phyloP scores from a whole-genome alignment of 2,113 vertebrate species.

The Pluvianellus socialis region DNA sequence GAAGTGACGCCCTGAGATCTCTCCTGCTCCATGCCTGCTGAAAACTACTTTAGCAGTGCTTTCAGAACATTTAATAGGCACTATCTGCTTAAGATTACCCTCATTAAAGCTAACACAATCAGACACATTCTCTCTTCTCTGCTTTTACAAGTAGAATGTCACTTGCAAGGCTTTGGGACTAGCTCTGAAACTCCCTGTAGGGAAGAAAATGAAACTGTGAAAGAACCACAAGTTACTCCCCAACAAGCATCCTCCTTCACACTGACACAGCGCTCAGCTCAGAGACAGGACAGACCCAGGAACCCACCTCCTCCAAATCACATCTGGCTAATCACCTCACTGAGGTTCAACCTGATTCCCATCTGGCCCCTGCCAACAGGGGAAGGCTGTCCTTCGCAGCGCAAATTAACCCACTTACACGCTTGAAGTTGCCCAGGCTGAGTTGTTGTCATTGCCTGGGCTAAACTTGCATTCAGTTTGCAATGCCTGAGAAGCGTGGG shows the following conservation, averaged over 20 bases:
- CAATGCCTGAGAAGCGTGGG: not conserved
- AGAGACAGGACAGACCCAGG: not conserved
- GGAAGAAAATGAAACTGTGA: not conserved
- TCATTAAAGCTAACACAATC: constrained; percentile 4
- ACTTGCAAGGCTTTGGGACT: not conserved
- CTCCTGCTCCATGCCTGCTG: not conserved
- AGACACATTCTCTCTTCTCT: not conserved
- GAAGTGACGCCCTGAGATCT: not conserved
- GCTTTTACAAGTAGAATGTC: not conserved
- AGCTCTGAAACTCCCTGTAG: not conserved
- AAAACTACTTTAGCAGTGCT: not conserved
- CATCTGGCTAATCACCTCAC: not conserved
- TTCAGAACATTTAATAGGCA: not conserved
- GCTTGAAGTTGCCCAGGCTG: not conserved
- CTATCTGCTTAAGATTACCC: constrained; percentile 17
- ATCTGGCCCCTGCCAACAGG: not conserved
- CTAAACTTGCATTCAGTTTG: not conserved
- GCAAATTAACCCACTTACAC: too few species aligned
- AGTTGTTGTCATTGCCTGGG: not conserved
- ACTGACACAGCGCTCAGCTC: not conserved
- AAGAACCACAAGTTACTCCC: not conserved
- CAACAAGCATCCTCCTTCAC: not conserved
- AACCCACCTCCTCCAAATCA: not conserved
- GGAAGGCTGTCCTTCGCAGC: not conserved
- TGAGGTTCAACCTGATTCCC: not conserved